phyloP scores from a whole-genome alignment of 2,888 invertebrate species.

The Hartigia nigra region DNA sequence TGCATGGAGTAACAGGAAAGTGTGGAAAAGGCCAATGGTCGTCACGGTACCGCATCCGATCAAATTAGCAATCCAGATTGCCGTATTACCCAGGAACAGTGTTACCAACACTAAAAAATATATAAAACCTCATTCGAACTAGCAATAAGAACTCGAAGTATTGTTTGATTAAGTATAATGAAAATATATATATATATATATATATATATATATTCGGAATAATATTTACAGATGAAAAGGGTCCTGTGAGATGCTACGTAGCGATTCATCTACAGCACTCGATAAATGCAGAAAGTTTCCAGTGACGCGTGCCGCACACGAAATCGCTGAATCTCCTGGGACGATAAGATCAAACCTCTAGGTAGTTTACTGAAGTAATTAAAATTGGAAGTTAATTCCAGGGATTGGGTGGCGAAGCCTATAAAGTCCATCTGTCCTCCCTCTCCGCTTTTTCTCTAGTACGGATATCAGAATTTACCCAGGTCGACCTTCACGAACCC shows the following conservation, averaged over 20 bases:
- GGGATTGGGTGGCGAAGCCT: neutral
- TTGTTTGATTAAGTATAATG: neutral
- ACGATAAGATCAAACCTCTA: neutral
- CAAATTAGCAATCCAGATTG: slow-evolving; percentile 26
- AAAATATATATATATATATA: neutral
- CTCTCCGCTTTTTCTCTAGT: neutral
- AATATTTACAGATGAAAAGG: neutral
- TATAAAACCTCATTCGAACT: neutral
- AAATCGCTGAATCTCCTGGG: neutral
- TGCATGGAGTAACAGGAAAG: slow-evolving; percentile 28
- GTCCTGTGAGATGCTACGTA: neutral
- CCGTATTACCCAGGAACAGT: slow-evolving; percentile 5
- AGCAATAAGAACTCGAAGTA: neutral
- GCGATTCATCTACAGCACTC: neutral
- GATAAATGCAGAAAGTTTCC: neutral
- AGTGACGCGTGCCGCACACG: neutral
- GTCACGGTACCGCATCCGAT: slow-evolving; percentile 45
- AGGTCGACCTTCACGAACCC: neutral
- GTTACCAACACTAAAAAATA: neutral
- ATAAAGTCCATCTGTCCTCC: neutral
- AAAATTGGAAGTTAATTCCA: neutral
- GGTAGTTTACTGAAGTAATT: neutral
- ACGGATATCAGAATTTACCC: neutral
- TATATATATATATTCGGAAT: neutral
- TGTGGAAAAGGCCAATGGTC: slow-evolving; percentile 47